Evolutionary conservation across 1,140 invertebrate genomes (phyloP).

Genomic region (Adelges cooleyi): DNA sequence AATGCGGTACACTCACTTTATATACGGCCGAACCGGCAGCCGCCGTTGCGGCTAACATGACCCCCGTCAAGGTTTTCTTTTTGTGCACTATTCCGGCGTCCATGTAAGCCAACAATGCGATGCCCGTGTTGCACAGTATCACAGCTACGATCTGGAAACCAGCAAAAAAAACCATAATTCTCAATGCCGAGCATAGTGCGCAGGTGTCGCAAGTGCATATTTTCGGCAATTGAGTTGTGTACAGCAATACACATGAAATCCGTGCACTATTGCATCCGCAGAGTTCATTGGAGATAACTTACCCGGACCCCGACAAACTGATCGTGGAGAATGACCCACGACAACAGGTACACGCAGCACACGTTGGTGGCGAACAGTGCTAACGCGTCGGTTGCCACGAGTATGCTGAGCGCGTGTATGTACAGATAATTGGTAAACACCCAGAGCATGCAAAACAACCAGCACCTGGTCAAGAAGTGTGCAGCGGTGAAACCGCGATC

Average conservation of each 20-base stretch:
- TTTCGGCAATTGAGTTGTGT: neutral
- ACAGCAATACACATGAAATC: neutral
- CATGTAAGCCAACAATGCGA: conserved; percentile 87
- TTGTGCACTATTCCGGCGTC: conserved; percentile 68
- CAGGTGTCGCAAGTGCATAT: neutral
- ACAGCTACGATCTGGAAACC: conserved; percentile 76
- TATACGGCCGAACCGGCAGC: conserved; percentile 84
- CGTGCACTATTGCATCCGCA: neutral
- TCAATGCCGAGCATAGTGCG: neutral
- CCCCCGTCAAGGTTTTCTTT: conserved; percentile 76
- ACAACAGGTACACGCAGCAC: conserved; percentile 82
- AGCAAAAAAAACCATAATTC: neutral
- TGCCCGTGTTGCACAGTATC: conserved; percentile 86
- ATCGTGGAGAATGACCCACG: conserved; percentile 91
- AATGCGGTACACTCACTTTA: conserved; percentile 54
- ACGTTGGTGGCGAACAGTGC: conserved; percentile 87
- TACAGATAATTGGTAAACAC: conserved; percentile 88
- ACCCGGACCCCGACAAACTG: conserved; percentile 92
- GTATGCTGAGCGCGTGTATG: conserved; percentile 67
- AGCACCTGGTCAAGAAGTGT: conserved; percentile 70
- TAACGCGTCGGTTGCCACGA: conserved; percentile 82
- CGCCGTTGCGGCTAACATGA: conserved; percentile 77
- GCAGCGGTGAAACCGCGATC: conserved; percentile 77
- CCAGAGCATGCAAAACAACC: conserved; percentile 80
- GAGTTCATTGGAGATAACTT: conserved; percentile 40